phyloP scores from a whole-genome alignment of 2,113 vertebrate species.

The Telmatochromis bifrenatus region DNA sequence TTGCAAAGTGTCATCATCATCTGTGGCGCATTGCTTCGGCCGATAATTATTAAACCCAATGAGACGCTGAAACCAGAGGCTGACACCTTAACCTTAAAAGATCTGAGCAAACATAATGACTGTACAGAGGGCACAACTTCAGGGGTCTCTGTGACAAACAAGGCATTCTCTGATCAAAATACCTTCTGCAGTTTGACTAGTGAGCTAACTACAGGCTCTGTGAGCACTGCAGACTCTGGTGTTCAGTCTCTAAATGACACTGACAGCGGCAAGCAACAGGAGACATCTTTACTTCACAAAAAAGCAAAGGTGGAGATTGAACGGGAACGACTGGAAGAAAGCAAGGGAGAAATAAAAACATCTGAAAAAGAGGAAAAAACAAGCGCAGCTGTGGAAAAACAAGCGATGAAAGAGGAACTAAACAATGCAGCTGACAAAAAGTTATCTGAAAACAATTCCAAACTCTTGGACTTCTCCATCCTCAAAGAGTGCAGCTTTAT shows the following conservation, averaged over 20 bases:
- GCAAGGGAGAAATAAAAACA: background rate
- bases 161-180: background rate
- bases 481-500: conserved; percentile 86
- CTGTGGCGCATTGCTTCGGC: conserved; percentile 83
- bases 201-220: conserved; percentile 76
- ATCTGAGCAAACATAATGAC: background rate
- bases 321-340: background rate
- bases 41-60: conserved; percentile 74
- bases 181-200: conserved; percentile 52
- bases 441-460: background rate
- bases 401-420: background rate
- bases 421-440: background rate
- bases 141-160: background rate
- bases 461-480: conserved; percentile 85
- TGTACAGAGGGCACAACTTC: background rate
- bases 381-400: background rate
- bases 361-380: background rate
- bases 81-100: conserved; percentile 19
- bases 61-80: background rate
- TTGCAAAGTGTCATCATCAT: conserved; percentile 81
- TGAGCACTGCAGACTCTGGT: conserved; percentile 80
- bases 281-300: conserved; percentile 42
- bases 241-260: conserved; percentile 73
- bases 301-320: background rate
- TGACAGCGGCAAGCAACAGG: background rate